These are phyloP conservation scores for Tenualosa ilisha DNA, from an alignment of 2,797 vertebrate genomes.

Conservation along the genomic window DNA sequence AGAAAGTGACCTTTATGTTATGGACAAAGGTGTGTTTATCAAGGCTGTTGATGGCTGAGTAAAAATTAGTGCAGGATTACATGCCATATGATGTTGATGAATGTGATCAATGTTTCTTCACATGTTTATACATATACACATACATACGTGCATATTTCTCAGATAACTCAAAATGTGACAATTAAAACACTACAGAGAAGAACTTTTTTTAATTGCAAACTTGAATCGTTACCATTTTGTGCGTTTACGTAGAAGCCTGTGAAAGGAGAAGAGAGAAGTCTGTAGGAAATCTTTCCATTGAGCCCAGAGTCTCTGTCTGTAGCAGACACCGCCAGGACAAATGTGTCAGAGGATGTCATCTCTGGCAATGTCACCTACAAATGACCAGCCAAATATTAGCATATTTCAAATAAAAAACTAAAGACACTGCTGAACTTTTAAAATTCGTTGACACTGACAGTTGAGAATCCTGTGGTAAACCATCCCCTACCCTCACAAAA, in stretches of 20 bases:
- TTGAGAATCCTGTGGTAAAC: not conserved
- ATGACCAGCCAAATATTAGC: slow-evolving; percentile 36
- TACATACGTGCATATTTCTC: not conserved
- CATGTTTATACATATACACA: not conserved
- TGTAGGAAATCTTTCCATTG: slow-evolving; percentile 81
- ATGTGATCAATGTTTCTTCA: not conserved
- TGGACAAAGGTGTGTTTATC: not conserved
- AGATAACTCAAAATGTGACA: not conserved
- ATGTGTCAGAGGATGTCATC: slow-evolving; percentile 59
- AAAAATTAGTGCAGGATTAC: not conserved
- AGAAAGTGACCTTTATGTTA: not conserved
- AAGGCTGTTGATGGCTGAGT: not conserved
- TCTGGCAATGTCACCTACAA: slow-evolving; percentile 82
- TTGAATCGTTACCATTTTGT: slow-evolving; percentile 76
- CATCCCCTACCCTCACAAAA: not conserved
- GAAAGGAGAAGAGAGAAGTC: slow-evolving; percentile 77
- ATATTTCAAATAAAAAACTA: not conserved
- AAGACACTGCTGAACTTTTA: not conserved
- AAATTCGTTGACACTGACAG: not conserved
- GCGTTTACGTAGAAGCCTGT: slow-evolving; percentile 80
- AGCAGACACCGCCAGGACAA: slow-evolving; percentile 79
- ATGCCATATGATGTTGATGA: not conserved
- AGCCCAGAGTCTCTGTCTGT: slow-evolving; percentile 78
- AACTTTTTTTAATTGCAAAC: not conserved
- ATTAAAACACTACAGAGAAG: too few species aligned